phyloP scores from a whole-genome alignment of 2,113 vertebrate genomes.

The Hucho hucho region DNA sequence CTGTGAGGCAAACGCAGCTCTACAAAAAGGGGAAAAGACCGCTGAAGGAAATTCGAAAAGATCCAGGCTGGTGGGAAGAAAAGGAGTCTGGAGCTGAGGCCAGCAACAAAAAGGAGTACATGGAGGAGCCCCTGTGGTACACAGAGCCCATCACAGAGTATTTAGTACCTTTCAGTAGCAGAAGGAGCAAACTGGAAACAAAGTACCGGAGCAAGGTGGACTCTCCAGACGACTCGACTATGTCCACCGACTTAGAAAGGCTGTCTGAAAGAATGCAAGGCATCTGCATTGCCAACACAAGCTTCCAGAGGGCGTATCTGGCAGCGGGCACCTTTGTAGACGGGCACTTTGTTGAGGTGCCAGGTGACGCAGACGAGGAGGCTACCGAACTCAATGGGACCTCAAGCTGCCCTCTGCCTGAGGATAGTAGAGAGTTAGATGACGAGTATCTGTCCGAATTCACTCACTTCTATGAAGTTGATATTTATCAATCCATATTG shows the following conservation, averaged over 20 bases:
- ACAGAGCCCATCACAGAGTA: conserved; percentile 96
- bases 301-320: conserved; percentile 89
- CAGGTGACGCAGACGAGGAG: conserved; percentile 87
- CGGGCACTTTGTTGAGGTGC: conserved; percentile 96
- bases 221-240: conserved; percentile 61
- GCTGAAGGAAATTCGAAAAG: conserved; percentile 84
- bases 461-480: conserved; percentile 99
- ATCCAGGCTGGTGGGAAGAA: conserved; percentile 73
- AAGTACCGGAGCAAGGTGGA: conserved; percentile 87
- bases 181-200: conserved; percentile 95
- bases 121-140: conserved; percentile 98
- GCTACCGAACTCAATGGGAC: conserved; percentile 86
- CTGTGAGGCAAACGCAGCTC: conserved; percentile 77
- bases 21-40: conserved; percentile 88
- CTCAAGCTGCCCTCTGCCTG: conserved; percentile 89
- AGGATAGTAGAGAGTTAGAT: conserved; percentile 93
- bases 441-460: conserved; percentile 98
- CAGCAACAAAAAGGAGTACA: conserved; percentile 85
- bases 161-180: conserved; percentile 89
- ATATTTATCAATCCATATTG: conserved; percentile 99
- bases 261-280: conserved; percentile 87
- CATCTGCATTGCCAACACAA: conserved; percentile 85
- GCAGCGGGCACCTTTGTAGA: conserved; percentile 96
- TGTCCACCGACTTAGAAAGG: conserved; percentile 77
- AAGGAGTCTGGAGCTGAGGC: conserved; percentile 79